Conservation (phyloP, 1,140 invertebrate species). For the Drosophila kurseongensis region DNA sequence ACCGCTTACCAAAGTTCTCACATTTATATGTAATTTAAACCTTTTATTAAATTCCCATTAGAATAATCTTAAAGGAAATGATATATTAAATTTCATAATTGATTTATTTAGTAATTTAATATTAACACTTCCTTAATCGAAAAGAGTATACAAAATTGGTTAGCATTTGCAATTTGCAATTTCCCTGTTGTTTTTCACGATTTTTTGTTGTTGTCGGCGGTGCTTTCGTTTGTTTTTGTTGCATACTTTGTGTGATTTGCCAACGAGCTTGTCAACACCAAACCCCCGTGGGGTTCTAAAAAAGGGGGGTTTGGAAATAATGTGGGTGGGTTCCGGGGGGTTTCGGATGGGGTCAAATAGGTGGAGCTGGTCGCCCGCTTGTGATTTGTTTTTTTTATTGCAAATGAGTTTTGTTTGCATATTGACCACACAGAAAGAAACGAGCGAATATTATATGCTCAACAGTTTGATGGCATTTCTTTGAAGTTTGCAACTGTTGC, state of each 20-base stretch:
- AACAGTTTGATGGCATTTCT: too few species aligned
- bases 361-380: slow-evolving; percentile 5
- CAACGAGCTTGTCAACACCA: slow-evolving; percentile 43
- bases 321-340: background rate
- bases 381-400: slow-evolving; percentile 23
- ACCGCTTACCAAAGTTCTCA: too few species aligned
- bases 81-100: background rate
- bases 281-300: slow-evolving; percentile 13
- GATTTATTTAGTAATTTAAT: background rate
- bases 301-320: background rate
- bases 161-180: background rate
- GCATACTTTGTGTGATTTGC: slow-evolving; percentile 57
- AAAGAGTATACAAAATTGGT: slow-evolving; percentile 12
- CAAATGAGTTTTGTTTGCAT: slow-evolving; percentile 27
- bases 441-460: background rate
- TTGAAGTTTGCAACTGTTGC: too few species aligned
- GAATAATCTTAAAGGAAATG: background rate
- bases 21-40: too few species aligned
- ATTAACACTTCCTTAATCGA: background rate
- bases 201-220: slow-evolving; percentile 8
- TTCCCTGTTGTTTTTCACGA: slow-evolving; percentile 12
- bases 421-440: slow-evolving; percentile 2
- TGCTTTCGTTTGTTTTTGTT: slow-evolving; percentile 25
- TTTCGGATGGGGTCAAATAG: background rate
- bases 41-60: too few species aligned